Evolutionary conservation across 92 coral and sea anemone genomes (phyloP).

Genomic region (Epizoanthus ramosus): DNA sequence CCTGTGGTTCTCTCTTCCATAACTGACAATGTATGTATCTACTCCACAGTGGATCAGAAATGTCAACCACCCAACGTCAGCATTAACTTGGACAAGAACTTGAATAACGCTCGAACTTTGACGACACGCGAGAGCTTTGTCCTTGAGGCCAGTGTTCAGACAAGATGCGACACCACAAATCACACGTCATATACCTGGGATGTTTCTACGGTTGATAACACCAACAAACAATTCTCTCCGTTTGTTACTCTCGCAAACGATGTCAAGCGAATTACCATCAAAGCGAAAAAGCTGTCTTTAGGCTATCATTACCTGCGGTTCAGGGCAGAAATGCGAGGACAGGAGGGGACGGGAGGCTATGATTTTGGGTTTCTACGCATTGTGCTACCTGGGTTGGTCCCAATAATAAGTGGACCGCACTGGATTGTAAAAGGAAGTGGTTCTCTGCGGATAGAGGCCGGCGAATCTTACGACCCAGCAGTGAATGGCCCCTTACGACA

Average conservation of each 20-base stretch:
- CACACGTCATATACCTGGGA: slow-evolving; percentile 12
- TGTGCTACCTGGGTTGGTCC: slow-evolving; percentile 1
- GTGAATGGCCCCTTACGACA: slow-evolving; percentile 11
- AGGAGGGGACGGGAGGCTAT: neutral
- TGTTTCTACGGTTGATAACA: slow-evolving; percentile 21
- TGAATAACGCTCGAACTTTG: slow-evolving; percentile 6
- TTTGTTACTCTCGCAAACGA: slow-evolving; percentile 29
- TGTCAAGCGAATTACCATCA: neutral
- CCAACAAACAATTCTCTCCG: slow-evolving; percentile 31
- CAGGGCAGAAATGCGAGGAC: slow-evolving; percentile 27
- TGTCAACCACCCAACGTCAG: slow-evolving; percentile 41
- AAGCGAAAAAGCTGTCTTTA: neutral
- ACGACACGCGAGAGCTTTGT: slow-evolving; percentile 22
- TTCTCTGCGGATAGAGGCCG: slow-evolving; percentile 27
- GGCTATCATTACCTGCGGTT: slow-evolving; percentile 38
- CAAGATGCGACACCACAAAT: slow-evolving; percentile 5
- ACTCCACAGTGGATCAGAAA: slow-evolving; percentile 24
- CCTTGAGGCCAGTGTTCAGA: neutral
- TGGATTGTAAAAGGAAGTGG: slow-evolving; percentile 43
- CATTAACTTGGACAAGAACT: slow-evolving; percentile 37
- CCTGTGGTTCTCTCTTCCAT: neutral
- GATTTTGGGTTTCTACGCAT: slow-evolving; percentile 46
- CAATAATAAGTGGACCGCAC: slow-evolving; percentile 35
- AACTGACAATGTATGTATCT: neutral
- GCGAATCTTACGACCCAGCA: slow-evolving; percentile 23